phyloP scores from a whole-genome alignment of 37 sponge, comb jelly and placozoan genomes.

The Chondrosia reniformis region DNA sequence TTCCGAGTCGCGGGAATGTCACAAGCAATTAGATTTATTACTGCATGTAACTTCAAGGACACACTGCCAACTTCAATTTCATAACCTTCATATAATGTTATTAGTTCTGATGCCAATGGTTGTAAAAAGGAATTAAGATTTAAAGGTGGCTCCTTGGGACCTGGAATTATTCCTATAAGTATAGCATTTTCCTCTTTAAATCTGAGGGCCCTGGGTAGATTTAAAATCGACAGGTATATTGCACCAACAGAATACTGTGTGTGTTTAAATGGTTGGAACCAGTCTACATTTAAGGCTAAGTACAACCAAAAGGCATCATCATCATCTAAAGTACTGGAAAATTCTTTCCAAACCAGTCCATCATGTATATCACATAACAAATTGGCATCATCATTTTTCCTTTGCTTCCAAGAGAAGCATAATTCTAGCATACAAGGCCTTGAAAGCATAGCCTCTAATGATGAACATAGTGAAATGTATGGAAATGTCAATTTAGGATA shows the following conservation, averaged over 20 bases:
- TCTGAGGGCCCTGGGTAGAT: conserved; percentile 2
- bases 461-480: too few relatives aligned
- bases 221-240: neutral
- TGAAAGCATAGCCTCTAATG: conserved; percentile 25
- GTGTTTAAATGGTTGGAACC: conserved; percentile 18
- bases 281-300: neutral
- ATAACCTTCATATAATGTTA: neutral
- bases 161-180: conserved; percentile 19
- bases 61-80: neutral
- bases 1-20: conserved; percentile 17
- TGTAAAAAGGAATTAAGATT: neutral
- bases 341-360: conserved; percentile 42
- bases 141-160: neutral
- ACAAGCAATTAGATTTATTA: conserved; percentile 3
- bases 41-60: too few relatives aligned
- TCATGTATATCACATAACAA: conserved; percentile 39
- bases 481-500: too few relatives aligned
- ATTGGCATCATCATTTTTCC: neutral
- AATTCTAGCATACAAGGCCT: conserved; percentile 10
- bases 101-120: conserved; percentile 23
- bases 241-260: neutral
- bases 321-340: neutral
- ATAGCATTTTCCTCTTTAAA: conserved; percentile 8
- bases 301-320: neutral
- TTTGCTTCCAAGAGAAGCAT: conserved; percentile 45